Evolutionary conservation across 2,797 vertebrate species (phyloP), one percentile per base, ranked within the genome.

Genomic region (Hydrophis major): DNA sequence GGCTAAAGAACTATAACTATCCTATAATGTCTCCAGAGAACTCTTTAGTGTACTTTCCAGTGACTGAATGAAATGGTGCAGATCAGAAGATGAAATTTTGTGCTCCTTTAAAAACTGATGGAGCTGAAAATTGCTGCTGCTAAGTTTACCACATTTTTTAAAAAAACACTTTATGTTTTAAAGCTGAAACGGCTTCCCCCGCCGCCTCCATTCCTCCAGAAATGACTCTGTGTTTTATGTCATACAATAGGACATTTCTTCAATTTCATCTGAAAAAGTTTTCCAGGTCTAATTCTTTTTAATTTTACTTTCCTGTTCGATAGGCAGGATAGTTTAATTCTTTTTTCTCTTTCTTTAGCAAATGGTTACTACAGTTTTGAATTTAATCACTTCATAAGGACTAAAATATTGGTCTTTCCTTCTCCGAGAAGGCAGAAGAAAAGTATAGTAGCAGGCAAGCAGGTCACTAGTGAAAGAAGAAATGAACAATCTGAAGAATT

Each of bases 51-150:
- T 50, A 63, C 96, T 97, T 97, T 95, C 94, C 95, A 94, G 94
- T 93, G 95, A 96, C 89, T 96, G 95, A 96, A 96, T 96, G 94
- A 97, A 96, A 96, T 91, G 95, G 94, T 96, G 95, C 95, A 94
- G 95, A 95, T 94, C 96, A 95, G 94, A 96, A 83, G 95, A 95
- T 97, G 97, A 98, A 98, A 97, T 98, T 97, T 98, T 96, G 97
- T 95, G 97, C 98, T 98, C 97, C 97, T 97, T 98, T 97, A 98
- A 97, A 98, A 98, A 97, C 97, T 98, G 98, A 97, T 97, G 97
- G 96, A 97, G 97, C 97, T 97, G 98, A 98, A 98, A 96, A 96
- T 96, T 0, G 96, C 94, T 97, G 96, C 94, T 96, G 94, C 94
- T 95, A 89, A 96, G 90, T 95, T 96, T 94, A 94, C 95, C 92